Base-by-base conservation (phyloP, 2,113 vertebrate species). In the Indri indri region DNA sequence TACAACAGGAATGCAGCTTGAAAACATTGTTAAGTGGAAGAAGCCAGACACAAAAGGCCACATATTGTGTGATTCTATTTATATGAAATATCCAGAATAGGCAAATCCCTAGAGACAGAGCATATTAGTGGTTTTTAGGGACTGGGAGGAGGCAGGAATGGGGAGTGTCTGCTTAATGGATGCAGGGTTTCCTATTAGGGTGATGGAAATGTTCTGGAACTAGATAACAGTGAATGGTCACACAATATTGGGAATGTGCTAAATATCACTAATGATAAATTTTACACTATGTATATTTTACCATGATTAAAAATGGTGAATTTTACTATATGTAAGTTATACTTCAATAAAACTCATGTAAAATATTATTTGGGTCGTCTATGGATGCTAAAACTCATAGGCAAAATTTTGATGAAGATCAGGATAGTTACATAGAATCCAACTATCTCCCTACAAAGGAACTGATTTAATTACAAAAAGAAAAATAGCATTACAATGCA, bases 341-440 rank as follows among this genome's bases (percentile, higher is more conserved):
- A 45, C 25, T 25, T 90, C 84, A 89, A 54, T 84, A 77, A 93
- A 93, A 83, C 85, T 50, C 40, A 93, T 71, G 76, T 81, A 74
- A 74, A 82, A 76, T 93, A 61, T 71, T 80, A 84, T 79, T 63
- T 89, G 52, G 63, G 32, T 25, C 13, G 73, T 71, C 71, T 65
- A 47, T 45, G 20, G 50, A 88, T 76, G 84, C 34, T 68, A 88
- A 76, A 66, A 88, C 14, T 76, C 66, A 10, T 27, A 54, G 42
- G 11, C 47, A 10, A 83, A 42, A 76, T 83, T 87, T 88, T 82
- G 8, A 81, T 92, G 57, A 92, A 47, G 45, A 92, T 82, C 73
- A 54, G 52, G 47, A 84, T 47, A 84, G 23, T 83, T 82, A 82
- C 77, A 89, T 10, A 84, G 47, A 77, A 37, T 50, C 47, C 66